A percentile compares a stretch with the other conserved stretches of the same genome.
Evolutionary conservation across 2,797 vertebrate genomes (phyloP).

Genomic region (Rhyacichthys aspro): DNA sequence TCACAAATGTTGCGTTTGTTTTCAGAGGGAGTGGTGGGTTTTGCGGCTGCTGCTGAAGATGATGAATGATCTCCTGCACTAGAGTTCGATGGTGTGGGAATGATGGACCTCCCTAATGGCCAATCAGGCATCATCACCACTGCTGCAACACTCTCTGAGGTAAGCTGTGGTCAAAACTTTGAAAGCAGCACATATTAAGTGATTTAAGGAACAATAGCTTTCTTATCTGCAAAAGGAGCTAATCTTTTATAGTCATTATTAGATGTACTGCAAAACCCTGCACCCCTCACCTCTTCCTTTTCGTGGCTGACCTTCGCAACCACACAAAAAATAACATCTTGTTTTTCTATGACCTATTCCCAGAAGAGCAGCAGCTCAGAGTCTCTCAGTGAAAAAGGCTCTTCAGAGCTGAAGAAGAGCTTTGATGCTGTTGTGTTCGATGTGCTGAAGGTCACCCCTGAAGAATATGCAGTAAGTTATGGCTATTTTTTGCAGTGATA

Average conservation of each 20-base stretch:
- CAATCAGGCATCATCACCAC: slow-evolving; percentile 84
- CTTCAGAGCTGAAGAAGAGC: slow-evolving; percentile 95
- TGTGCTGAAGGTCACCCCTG: slow-evolving; percentile 96
- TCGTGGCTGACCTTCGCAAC: background rate
- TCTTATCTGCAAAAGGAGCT: too few species aligned
- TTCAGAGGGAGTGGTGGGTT: slow-evolving; percentile 78
- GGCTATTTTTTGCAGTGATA: background rate
- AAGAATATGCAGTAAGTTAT: slow-evolving; percentile 96
- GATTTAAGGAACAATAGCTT: too few species aligned
- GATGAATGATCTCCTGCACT: slow-evolving; percentile 80
- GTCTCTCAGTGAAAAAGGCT: slow-evolving; percentile 94
- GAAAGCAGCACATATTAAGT: too few species aligned
- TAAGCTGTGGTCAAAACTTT: slow-evolving; percentile 64
- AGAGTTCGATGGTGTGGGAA: slow-evolving; percentile 87
- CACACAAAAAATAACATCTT: background rate
- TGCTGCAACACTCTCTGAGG: slow-evolving; percentile 89
- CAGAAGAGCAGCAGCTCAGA: slow-evolving; percentile 98
- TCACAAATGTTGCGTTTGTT: slow-evolving; percentile 18
- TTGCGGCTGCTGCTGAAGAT: slow-evolving; percentile 82
- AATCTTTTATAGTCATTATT: too few species aligned
- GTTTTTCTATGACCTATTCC: background rate
- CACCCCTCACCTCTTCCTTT: background rate
- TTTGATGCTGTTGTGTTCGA: slow-evolving; percentile 99
- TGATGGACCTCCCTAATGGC: slow-evolving; percentile 96
- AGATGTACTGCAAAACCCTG: too few species aligned